Evolutionary conservation across 92 coral and sea anemone species (phyloP).

Genomic region (Parazoanthus atlanticus): DNA sequence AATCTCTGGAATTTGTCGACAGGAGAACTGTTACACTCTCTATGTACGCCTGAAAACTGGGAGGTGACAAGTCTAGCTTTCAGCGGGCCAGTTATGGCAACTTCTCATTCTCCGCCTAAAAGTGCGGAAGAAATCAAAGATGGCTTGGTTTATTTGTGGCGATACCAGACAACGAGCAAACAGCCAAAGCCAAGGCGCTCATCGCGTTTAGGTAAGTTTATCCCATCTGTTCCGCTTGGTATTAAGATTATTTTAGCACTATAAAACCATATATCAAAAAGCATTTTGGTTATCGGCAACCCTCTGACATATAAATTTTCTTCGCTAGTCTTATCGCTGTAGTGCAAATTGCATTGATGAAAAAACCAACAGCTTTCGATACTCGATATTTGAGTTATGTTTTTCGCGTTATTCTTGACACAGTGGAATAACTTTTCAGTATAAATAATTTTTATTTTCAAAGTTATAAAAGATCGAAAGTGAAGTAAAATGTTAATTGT

Average conservation of each 20-base stretch:
- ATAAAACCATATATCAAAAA: background rate
- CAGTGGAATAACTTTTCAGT: background rate
- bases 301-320: background rate
- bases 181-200: constrained; percentile 61
- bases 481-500: background rate
- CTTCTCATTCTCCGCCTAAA: constrained; percentile 54
- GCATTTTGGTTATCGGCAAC: background rate
- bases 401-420: no score
- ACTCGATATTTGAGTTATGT: background rate
- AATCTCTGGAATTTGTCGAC: constrained; percentile 79
- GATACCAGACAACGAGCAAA: constrained; percentile 62
- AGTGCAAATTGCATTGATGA: background rate
- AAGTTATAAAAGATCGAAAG: background rate
- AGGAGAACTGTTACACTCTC: constrained; percentile 71
- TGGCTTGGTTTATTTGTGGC: constrained; percentile 83
- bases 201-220: constrained; percentile 87
- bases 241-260: background rate
- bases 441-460: background rate
- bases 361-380: background rate
- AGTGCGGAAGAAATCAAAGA: constrained; percentile 50
- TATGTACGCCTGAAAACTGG: constrained; percentile 64
- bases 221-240: background rate
- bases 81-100: constrained; percentile 80
- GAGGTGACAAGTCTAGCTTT: constrained; percentile 74
- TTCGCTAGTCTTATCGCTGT: background rate